Conservation (phyloP, 1,140 invertebrate species). For the Bombus polaris region DNA sequence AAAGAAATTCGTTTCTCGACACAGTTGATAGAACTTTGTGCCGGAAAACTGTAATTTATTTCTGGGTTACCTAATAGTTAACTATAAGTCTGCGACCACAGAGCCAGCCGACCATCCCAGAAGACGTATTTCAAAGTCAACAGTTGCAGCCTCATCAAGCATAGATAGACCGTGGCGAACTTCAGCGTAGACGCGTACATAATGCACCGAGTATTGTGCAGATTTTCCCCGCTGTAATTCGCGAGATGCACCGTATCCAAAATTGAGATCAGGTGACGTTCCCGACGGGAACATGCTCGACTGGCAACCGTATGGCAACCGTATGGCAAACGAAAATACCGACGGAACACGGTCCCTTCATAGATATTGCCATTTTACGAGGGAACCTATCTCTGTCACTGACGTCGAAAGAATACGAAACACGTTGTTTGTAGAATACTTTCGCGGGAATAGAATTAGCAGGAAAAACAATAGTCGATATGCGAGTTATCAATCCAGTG, state of each 20-base stretch:
- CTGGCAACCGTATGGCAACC: too few species aligned
- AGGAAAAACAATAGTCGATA: background rate
- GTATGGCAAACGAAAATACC: background rate
- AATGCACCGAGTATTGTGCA: conserved; percentile 30
- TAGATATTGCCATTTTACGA: conserved; percentile 57
- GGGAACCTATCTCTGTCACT: background rate
- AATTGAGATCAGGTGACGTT: conserved; percentile 60
- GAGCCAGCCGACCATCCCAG: conserved; percentile 2
- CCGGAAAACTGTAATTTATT: background rate
- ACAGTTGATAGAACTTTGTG: background rate
- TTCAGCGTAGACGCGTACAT: conserved; percentile 28
- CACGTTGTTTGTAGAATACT: background rate
- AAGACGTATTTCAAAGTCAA: conserved; percentile 17
- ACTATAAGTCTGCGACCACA: background rate
- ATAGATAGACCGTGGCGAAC: conserved; percentile 41
- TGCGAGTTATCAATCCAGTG: background rate
- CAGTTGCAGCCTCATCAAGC: conserved; percentile 41
- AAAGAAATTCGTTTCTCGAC: background rate
- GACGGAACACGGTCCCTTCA: background rate
- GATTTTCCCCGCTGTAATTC: conserved; percentile 35
- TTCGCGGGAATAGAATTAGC: background rate
- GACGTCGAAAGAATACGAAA: conserved; percentile 6
- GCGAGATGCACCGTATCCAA: conserved; percentile 44
- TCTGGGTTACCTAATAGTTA: background rate
- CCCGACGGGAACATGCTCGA: background rate